Conservation (phyloP, 1,140 invertebrate species). For the Pseudomyrmex gracilis region DNA sequence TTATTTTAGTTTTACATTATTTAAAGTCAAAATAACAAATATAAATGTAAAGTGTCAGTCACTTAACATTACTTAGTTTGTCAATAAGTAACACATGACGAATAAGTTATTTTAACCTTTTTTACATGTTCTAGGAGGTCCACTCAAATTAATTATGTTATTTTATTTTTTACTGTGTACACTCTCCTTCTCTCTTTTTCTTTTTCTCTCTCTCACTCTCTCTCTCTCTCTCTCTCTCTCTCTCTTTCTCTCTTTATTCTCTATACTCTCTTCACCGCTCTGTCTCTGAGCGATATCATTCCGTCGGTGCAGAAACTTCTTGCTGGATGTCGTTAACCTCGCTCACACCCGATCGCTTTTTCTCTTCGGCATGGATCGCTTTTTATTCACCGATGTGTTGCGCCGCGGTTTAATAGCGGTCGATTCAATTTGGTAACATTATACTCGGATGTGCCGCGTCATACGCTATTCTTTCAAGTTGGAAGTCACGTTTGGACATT, state of each 20-base stretch:
- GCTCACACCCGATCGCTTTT: constrained; percentile 22
- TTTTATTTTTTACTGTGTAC: neutral
- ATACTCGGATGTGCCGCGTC: neutral
- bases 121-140: no score
- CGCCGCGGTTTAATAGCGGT: constrained; percentile 16
- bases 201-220: constrained; percentile 18
- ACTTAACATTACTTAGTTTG: no score
- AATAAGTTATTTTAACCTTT: no score
- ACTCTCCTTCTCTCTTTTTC: neutral
- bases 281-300: constrained; percentile 24
- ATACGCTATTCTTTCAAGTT: neutral
- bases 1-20: no score
- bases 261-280: neutral
- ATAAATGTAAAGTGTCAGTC: no score
- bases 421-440: constrained; percentile 23
- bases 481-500: neutral
- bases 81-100: no score
- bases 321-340: constrained; percentile 52
- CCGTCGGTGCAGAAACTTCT: constrained; percentile 44
- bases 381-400: constrained; percentile 13
- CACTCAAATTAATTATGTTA: no score
- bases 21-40: no score
- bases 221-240: neutral
- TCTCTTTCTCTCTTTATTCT: neutral
- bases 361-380: neutral